These are phyloP conservation scores for Luperina nickerlii DNA, from an alignment of 2,888 invertebrate genomes.

Conservation along the genomic window DNA sequence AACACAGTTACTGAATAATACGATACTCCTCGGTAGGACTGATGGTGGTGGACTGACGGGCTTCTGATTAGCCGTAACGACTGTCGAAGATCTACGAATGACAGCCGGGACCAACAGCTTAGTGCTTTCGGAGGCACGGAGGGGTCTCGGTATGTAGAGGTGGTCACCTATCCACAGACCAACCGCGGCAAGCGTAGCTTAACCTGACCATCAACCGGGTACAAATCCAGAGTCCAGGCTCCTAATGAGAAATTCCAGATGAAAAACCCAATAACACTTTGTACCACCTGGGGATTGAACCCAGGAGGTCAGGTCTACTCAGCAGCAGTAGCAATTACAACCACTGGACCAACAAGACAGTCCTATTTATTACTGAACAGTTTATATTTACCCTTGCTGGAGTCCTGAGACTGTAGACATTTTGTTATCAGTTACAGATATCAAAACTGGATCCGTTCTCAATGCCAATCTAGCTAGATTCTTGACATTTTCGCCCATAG, in stretches of 20 bases:
- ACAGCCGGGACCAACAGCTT: no score
- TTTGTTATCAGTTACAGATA: slow-evolving; percentile 95
- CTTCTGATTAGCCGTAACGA: no score
- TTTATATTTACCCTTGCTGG: slow-evolving; percentile 91
- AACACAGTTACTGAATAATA: no score
- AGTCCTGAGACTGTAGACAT: slow-evolving; percentile 94
- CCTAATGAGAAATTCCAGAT: neutral
- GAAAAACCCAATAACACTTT: neutral
- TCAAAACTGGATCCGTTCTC: slow-evolving; percentile 96
- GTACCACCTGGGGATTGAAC: neutral
- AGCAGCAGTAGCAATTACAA: neutral
- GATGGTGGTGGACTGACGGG: no score
- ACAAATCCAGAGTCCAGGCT: neutral
- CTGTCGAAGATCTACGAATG: no score
- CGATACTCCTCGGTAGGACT: no score
- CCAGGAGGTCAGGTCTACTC: neutral
- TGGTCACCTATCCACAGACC: no score
- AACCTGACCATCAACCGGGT: neutral
- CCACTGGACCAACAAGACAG: neutral
- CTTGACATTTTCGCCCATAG: slow-evolving; percentile 97
- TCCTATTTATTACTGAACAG: neutral
- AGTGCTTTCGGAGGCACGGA: no score
- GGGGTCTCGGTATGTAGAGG: no score
- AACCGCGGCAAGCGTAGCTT: no score
- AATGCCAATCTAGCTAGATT: slow-evolving; percentile 96